Base-by-base conservation (phyloP, 2,888 invertebrate genomes). In the Brassicogethes aeneus region DNA sequence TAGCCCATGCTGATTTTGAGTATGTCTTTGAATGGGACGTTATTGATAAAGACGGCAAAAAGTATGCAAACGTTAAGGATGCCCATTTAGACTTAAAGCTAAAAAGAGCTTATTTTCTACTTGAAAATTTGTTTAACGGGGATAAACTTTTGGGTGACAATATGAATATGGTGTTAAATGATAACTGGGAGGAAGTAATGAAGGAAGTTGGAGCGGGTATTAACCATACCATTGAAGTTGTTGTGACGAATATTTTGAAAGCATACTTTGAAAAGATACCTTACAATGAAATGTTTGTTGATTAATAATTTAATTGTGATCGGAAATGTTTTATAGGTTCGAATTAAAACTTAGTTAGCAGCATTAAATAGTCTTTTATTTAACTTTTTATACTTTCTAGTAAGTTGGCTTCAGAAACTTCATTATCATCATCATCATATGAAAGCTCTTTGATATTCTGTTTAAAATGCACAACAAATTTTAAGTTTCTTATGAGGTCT, bases 401-500 rank as follows among this genome's bases (percentile, higher is more conserved):
- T 10, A 5, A 32, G 14, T 32, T 32, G 3, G 5, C 14, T 12
- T 32, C 32, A 3, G 32, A 10, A 32, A 10, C 32, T 12, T 5
- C 3, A 13, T 32, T 32, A 13, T 32, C 13, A 32, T 32, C 12
- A 3, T 32, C 14, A 13, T 32, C 7, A 32, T 32, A 10, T 7
- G 5, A 7, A 3, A 83, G 76, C 1, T 80, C 79, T 54, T 85
- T 85, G 0, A 78, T 74, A 34, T 81, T 78, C 16, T 80, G 80
- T 41, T 77, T 78, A 53, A 83, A 85, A 57, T 79, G 77, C 0
- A 82, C 59, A 17, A 86, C 75, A 58, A 88, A 86, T 53, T 74
- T 77, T 30, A 87, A 54, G 62, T 89, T 88, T n/a, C 78, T 79
- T 40, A 71, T 68, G 5, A 86, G 60, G 49, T 82, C 83, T 34